A percentile compares a stretch with the other conserved stretches of the same genome.
These are phyloP conservation scores for Gymnobelideus leadbeateri DNA, from an alignment of 2,113 vertebrate genomes.

Conservation along the genomic window DNA sequence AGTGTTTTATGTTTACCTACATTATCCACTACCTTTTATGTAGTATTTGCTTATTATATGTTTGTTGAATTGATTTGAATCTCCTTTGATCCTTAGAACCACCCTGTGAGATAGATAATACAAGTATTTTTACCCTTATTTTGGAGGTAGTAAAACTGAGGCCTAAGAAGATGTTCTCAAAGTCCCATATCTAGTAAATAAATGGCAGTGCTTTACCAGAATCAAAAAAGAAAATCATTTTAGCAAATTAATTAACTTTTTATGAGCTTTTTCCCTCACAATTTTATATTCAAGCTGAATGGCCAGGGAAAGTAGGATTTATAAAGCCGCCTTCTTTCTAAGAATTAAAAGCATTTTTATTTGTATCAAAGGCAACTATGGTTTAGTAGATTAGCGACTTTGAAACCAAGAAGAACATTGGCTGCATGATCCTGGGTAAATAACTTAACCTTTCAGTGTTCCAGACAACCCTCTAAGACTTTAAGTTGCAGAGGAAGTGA, in stretches of 20 bases:
- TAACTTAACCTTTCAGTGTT: not conserved
- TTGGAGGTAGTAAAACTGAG: not conserved
- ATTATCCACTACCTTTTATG: not conserved
- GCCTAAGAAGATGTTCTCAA: not conserved
- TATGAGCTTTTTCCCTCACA: not conserved
- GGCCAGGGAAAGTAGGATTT: not conserved
- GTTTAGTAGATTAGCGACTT: not conserved
- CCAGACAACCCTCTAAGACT: not conserved
- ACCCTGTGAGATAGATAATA: not conserved
- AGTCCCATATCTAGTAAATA: not conserved
- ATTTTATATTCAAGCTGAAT: not conserved
- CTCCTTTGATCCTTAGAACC: not conserved
- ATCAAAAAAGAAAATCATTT: not conserved
- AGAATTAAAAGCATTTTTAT: not conserved
- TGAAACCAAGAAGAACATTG: not conserved
- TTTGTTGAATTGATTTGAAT: not conserved
- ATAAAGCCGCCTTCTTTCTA: not conserved
- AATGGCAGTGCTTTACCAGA: not conserved
- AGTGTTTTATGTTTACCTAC: not conserved
- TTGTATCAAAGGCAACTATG: not conserved
- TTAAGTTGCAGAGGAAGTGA: not conserved
- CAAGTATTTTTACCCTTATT: not conserved
- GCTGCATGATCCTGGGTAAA: not conserved
- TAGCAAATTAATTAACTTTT: not conserved
- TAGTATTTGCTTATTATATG: not conserved